Base-by-base conservation (phyloP, 1,140 invertebrate species). In the Euwallacea fornicatus region DNA sequence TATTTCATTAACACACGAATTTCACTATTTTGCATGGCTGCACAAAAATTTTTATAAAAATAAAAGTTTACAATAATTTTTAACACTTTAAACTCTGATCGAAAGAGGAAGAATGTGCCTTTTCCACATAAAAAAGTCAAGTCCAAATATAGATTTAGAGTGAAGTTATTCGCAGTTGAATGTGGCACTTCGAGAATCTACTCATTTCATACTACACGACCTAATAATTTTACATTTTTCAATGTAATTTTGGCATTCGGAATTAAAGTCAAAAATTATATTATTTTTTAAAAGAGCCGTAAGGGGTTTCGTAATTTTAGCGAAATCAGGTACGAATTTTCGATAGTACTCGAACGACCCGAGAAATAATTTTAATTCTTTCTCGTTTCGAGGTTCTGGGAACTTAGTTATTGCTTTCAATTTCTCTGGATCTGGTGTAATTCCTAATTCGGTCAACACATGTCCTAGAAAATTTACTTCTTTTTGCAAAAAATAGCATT, bases 211-310 rank as follows among this genome's bases (percentile, higher is more conserved):
- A n/a, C n/a, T n/a, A n/a, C n/a, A n/a, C n/a, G n/a, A n/a, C n/a
- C n/a, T n/a, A n/a, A n/a, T 50, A 50, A 6, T 50, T 50, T 13
- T 50, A 50, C 47, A 50, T 10, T 2, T 50, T 50, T 50, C 10
- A 50, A 50, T 2, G 13, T 6, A 50, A 11, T 50, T 10, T 10
- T 13, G 47, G 13, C 47, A 50, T 50, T 50, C 47, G 10, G 10
- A 10, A 50, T 50, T 50, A 50, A 50, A 50, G 13, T 50, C 6
- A 50, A 50, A 50, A 11, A 13, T 50, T 50, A 2, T 50, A 50
- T 50, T 50, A 10, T 50, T 50, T 50, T 50, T 50, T 50, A 50
- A 50, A 50, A 50, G 47, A 50, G 47, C 47, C 13, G 47, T 13
- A 50, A 50, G 6, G 13, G 47, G 47, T 50, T 50, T 50, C 6